Evolutionary conservation across 2,113 vertebrate species (phyloP).

Genomic region (Propithecus coquereli): DNA sequence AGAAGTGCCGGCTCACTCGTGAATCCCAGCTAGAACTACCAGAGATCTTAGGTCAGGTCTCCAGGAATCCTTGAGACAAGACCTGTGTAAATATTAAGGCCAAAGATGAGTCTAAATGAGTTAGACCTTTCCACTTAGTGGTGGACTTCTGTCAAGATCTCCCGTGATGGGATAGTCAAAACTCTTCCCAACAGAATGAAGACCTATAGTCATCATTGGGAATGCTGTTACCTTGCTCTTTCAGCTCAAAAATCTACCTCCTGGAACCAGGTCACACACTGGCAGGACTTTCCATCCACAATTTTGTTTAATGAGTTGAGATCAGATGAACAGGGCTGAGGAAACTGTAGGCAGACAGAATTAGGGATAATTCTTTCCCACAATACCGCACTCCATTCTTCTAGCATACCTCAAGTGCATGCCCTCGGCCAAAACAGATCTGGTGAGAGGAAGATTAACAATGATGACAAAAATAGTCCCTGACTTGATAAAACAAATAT

Average conservation of each 20-base stretch:
- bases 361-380: slow-evolving; percentile 67
- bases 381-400: slow-evolving; percentile 64
- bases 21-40: neutral
- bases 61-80: neutral
- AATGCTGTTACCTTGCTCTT: neutral
- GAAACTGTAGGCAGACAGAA: slow-evolving; percentile 68
- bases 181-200: neutral
- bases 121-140: too few relatives aligned
- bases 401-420: slow-evolving; percentile 75
- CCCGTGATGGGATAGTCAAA: neutral
- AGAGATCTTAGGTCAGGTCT: neutral
- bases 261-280: neutral
- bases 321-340: slow-evolving; percentile 44
- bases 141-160: neutral
- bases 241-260: neutral
- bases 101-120: neutral
- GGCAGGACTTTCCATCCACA: neutral
- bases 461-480: slow-evolving; percentile 76
- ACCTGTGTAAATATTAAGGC: neutral
- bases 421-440: slow-evolving; percentile 65
- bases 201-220: neutral
- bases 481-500: slow-evolving; percentile 76
- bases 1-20: neutral
- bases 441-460: slow-evolving; percentile 73
- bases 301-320: slow-evolving; percentile 1